Base-by-base conservation (phyloP, 2,113 vertebrate species). In the Apodemus sylvaticus region DNA sequence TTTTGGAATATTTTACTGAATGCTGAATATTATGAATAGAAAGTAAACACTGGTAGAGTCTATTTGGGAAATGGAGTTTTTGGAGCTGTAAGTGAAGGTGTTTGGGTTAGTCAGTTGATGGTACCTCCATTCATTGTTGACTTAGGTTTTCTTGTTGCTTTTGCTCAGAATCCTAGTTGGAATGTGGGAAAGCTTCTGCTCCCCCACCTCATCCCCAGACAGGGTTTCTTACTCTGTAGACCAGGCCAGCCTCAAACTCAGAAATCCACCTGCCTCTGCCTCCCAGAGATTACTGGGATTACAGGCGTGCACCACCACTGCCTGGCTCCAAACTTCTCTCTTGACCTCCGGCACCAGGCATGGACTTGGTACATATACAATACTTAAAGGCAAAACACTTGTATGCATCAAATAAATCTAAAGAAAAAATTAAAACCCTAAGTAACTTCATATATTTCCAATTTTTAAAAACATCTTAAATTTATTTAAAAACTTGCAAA, bases 1-100 rank as follows among this genome's bases (percentile, higher is more conserved):
- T 70, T 53, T 82, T 71, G 34, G 51, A 86, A 1, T 90, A 85
- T 93, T 89, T 91, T 93, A 89, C 53, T 82, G 14, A 86, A 86
- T 82, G 14, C 20, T 78, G 14, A 70, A 53, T 94, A 48, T 85
- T 89, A 60, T 64, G 58, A 94, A 66, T 55, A 95, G 55, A 9
- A 62, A 60, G 31, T 88, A 89, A 89, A 91, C 31, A 91, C 51
- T 86, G 7, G 39, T 96, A 71, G 10, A 82, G 36, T 86, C 53
- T 79, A 55, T 48, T 24, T 81, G 77, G 55, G 68, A 86, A 90
- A 62, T 79, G 85, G 39, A 10, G 20, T 86, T 71, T 7, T 3
- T 64, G 60, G 19, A 71, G 60, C 89, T 93, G 42, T 81, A 70
- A 92, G 22, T 87, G 3, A 81, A 87, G 31, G n/a, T 4, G 1